These are phyloP conservation scores for Loris lydekkerianus DNA, from an alignment of 2,797 vertebrate species.

Conservation along the genomic window DNA sequence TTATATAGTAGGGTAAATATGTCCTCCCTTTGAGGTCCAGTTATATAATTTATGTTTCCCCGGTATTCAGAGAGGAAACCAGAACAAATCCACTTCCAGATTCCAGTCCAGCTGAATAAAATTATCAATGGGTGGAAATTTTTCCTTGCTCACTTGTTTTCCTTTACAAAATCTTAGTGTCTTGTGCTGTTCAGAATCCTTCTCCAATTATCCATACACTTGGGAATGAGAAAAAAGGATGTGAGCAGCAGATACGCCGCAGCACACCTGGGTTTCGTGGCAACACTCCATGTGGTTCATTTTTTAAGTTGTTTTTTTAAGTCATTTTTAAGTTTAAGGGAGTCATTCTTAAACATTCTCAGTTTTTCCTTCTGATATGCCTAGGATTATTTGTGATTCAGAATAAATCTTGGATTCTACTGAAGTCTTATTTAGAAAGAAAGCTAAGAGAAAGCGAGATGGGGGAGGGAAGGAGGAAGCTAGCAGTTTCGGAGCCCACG, in stretches of 20 bases:
- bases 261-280: not conserved
- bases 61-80: not conserved
- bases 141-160: constrained; percentile 7
- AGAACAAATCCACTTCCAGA: not conserved
- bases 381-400: not conserved
- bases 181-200: not conserved
- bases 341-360: not conserved
- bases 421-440: constrained; percentile 31
- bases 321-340: not conserved
- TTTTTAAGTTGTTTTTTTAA: not conserved
- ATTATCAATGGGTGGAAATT: not conserved
- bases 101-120: not conserved
- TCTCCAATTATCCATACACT: accelerated
- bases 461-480: not conserved
- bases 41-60: constrained; percentile 49
- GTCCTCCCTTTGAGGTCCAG: constrained; percentile 40
- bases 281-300: accelerated
- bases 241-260: accelerated
- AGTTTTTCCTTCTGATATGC: not conserved
- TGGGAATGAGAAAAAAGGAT: not conserved
- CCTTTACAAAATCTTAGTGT: not conserved
- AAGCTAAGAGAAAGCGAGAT: not conserved
- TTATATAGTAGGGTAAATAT: constrained; percentile 76
- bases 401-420: not conserved
- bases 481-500: not conserved